Evolutionary conservation across 1,140 invertebrate species (phyloP).

Genomic region (Dufourea novaeangliae): DNA sequence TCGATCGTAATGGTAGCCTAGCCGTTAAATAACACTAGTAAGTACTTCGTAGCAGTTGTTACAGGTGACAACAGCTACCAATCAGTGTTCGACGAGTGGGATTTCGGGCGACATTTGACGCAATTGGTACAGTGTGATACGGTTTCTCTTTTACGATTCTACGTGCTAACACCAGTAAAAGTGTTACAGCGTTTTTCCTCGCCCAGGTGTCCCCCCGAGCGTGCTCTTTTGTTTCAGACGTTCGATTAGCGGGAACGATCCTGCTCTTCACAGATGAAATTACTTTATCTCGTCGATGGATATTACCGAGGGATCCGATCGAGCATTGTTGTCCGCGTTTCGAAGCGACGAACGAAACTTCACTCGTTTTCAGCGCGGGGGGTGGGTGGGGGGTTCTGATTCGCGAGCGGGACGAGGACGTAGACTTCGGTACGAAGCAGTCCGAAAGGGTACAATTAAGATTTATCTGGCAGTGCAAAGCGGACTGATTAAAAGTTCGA

Average conservation of each 20-base stretch:
- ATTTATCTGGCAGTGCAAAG: slow-evolving; percentile 56
- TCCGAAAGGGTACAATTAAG: slow-evolving; percentile 65
- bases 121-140: too few relatives aligned
- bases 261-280: background rate
- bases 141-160: too few relatives aligned
- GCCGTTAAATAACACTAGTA: too few relatives aligned
- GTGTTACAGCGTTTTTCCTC: too few relatives aligned
- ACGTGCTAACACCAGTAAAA: too few relatives aligned
- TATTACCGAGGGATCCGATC: slow-evolving; percentile 37
- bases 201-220: background rate
- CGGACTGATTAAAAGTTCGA: slow-evolving; percentile 62
- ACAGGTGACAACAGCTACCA: too few relatives aligned
- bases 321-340: slow-evolving; percentile 27
- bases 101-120: too few relatives aligned
- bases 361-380: background rate
- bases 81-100: too few relatives aligned
- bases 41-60: too few relatives aligned
- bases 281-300: background rate
- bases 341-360: slow-evolving; percentile 28
- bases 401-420: slow-evolving; percentile 1
- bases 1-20: too few relatives aligned
- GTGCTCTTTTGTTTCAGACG: background rate
- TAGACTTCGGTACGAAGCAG: slow-evolving; percentile 38
- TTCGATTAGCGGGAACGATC: background rate
- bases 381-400: too few relatives aligned